phyloP scores from a whole-genome alignment of 2,888 invertebrate species.

The Vannuccia rotundouncinata region DNA sequence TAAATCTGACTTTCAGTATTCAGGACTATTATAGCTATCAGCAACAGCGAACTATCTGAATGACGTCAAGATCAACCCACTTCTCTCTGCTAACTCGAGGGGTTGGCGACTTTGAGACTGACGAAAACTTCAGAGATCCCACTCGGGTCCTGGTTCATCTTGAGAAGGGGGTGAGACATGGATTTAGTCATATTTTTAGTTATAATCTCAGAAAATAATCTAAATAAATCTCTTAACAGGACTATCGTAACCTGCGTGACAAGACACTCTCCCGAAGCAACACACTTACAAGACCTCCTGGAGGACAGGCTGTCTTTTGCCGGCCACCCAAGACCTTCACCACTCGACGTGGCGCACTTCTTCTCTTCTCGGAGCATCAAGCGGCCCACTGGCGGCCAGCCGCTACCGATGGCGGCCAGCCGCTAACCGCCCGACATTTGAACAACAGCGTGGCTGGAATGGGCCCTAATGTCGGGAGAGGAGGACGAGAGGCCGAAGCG shows the following conservation, averaged over 20 bases:
- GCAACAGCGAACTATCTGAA: too few species aligned
- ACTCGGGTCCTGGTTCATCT: background rate
- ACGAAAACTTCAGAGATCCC: background rate
- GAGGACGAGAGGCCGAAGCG: background rate
- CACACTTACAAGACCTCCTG: background rate
- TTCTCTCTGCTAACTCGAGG: background rate
- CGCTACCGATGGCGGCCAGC: slow-evolving; percentile 36
- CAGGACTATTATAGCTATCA: too few species aligned
- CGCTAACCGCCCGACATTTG: background rate
- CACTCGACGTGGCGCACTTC: slow-evolving; percentile 53
- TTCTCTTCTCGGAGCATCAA: slow-evolving; percentile 54
- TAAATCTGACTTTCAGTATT: too few species aligned
- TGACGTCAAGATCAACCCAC: background rate
- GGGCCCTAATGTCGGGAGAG: background rate
- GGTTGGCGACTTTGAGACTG: background rate
- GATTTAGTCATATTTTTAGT: too few species aligned
- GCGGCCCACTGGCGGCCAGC: slow-evolving; percentile 34
- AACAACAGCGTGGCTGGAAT: background rate
- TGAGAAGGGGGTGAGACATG: background rate
- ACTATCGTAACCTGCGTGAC: background rate
- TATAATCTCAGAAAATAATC: too few species aligned
- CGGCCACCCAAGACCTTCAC: slow-evolving; percentile 52
- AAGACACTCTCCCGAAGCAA: background rate
- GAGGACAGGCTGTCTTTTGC: slow-evolving; percentile 38
- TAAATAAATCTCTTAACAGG: background rate